These are phyloP conservation scores for Hyphantria cunea DNA, from an alignment of 1,140 invertebrate species.

Conservation along the genomic window DNA sequence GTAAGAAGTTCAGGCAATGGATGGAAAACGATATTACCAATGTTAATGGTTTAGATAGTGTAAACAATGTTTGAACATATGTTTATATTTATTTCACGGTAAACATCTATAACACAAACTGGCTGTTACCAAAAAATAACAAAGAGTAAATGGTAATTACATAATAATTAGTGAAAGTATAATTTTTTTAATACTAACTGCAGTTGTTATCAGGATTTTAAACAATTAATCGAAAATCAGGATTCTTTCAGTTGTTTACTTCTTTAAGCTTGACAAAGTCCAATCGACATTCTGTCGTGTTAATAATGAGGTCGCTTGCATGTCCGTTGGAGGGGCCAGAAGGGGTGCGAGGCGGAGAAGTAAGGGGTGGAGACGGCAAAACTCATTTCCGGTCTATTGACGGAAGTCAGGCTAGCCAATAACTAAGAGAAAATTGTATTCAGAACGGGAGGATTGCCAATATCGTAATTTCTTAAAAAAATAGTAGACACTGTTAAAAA, in stretches of 20 bases:
- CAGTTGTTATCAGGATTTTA: constrained; percentile 1
- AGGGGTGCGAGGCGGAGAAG: constrained; percentile 27
- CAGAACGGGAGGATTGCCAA: constrained; percentile 37
- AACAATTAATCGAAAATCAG: neutral
- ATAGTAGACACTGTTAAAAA: neutral
- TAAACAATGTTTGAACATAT: too few species aligned
- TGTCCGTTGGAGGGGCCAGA: constrained; percentile 36
- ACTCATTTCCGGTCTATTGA: constrained; percentile 73
- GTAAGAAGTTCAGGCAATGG: too few species aligned
- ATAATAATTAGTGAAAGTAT: too few species aligned
- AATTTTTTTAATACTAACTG: constrained; percentile 1
- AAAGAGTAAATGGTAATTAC: too few species aligned
- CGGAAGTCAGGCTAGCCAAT: constrained; percentile 67
- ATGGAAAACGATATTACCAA: too few species aligned
- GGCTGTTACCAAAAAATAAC: too few species aligned
- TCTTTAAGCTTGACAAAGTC: constrained; percentile 21
- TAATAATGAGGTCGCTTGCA: constrained; percentile 69
- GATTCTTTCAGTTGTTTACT: constrained; percentile 16
- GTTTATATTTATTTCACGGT: too few species aligned
- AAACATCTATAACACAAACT: too few species aligned
- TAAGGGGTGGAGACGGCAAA: constrained; percentile 42
- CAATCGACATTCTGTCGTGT: constrained; percentile 57
- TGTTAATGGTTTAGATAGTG: too few species aligned
- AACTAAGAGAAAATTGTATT: constrained; percentile 71
- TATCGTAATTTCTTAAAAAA: constrained; percentile 10